Evolutionary conservation across 2,888 invertebrate genomes (phyloP).

Genomic region (Mythimna albipuncta): DNA sequence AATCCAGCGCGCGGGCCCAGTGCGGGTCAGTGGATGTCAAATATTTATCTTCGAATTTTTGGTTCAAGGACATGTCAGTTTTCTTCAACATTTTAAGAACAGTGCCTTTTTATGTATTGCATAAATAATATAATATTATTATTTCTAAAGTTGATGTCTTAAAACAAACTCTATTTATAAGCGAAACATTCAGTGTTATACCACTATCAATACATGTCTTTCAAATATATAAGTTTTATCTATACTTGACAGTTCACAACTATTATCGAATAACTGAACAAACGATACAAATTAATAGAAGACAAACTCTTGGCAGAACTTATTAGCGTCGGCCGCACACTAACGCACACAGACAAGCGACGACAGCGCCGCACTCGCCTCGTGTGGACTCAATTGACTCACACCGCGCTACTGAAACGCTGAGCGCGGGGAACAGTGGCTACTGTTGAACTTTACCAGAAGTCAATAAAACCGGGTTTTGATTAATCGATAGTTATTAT

Average conservation of each 20-base stretch:
- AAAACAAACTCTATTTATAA: not conserved
- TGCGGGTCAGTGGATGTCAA: no score
- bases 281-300: slow-evolving; percentile 1
- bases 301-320: slow-evolving; percentile 14
- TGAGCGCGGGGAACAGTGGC: slow-evolving; percentile 1
- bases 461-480: not conserved
- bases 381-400: not conserved
- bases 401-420: not conserved
- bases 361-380: not conserved
- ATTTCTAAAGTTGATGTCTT: not conserved
- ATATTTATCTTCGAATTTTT: no score
- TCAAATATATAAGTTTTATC: not conserved
- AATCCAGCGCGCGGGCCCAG: no score
- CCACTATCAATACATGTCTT: no score
- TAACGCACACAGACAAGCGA: not conserved
- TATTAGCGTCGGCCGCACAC: slow-evolving; percentile 3
- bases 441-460: slow-evolving; percentile 1
- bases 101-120: no score
- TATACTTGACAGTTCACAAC: not conserved
- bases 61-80: no score
- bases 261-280: slow-evolving; percentile 1
- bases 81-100: no score
- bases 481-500: slow-evolving; percentile 1
- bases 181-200: no score
- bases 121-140: no score